Evolutionary conservation across 2,797 vertebrate genomes (phyloP).

Genomic region (Buphagus erythrorhynchus): DNA sequence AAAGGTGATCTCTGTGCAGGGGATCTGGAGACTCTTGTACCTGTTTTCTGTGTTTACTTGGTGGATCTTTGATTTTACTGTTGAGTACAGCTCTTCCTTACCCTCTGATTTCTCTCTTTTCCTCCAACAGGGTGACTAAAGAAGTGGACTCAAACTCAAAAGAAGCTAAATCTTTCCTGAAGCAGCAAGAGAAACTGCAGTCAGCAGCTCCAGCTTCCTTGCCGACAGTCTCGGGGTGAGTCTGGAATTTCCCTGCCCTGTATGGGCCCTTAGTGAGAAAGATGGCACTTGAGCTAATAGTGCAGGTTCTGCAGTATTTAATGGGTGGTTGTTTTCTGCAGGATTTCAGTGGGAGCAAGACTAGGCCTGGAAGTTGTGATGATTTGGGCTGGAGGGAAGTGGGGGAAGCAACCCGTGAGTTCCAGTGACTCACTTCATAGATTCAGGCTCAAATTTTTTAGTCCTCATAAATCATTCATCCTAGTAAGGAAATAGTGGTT

Average conservation of each 20-base stretch:
- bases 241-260: background rate
- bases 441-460: background rate
- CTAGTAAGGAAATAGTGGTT: background rate
- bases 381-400: background rate
- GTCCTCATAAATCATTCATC: background rate
- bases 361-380: background rate
- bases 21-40: background rate
- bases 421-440: background rate
- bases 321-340: background rate
- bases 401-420: background rate
- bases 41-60: background rate
- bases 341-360: background rate
- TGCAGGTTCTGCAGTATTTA: background rate
- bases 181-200: conserved; percentile 77
- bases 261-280: background rate
- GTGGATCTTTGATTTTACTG: background rate
- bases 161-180: conserved; percentile 89
- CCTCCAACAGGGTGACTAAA: conserved; percentile 85
- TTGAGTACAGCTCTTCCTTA: background rate
- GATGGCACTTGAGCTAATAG: fast-evolving
- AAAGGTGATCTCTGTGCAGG: background rate
- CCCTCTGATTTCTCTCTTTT: background rate
- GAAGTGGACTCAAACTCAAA: conserved; percentile 89
- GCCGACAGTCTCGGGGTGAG: conserved; percentile 79
- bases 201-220: background rate